phyloP scores from a whole-genome alignment of 2,797 vertebrate species.

The Chaunax sp. region DNA sequence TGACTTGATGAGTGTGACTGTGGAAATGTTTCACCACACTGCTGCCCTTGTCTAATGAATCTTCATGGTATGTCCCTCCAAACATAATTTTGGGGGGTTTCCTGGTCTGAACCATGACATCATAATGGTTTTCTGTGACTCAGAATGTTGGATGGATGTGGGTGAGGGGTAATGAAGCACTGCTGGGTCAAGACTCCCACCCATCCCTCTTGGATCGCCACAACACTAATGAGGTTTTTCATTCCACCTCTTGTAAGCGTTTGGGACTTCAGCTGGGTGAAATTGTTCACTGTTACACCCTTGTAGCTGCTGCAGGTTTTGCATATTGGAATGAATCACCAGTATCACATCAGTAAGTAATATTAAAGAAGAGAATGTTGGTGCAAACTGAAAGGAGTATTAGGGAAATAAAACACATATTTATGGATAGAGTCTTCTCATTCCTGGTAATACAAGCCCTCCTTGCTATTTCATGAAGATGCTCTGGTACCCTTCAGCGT shows the following conservation, averaged over 20 bases:
- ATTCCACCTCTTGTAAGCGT: constrained; percentile 45
- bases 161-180: constrained; percentile 45
- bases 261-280: constrained; percentile 46
- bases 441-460: too few species aligned
- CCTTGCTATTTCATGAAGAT: too few species aligned
- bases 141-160: constrained; percentile 46
- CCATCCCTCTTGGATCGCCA: constrained; percentile 42
- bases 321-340: too few species aligned
- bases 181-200: constrained; percentile 40
- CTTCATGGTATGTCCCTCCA: constrained; percentile 37
- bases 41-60: constrained; percentile 51
- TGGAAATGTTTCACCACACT: constrained; percentile 58
- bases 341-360: too few species aligned
- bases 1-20: constrained; percentile 29
- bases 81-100: constrained; percentile 48
- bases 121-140: constrained; percentile 45
- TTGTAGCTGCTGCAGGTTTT: constrained; percentile 32
- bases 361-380: too few species aligned
- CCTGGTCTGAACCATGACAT: constrained; percentile 59
- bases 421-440: too few species aligned
- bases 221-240: constrained; percentile 56
- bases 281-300: constrained; percentile 33
- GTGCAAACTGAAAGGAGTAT: too few species aligned
- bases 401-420: too few species aligned
- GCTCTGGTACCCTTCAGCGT: too few species aligned